Conservation (phyloP, 2,113 vertebrate species). For the Carassius auratus region DNA sequence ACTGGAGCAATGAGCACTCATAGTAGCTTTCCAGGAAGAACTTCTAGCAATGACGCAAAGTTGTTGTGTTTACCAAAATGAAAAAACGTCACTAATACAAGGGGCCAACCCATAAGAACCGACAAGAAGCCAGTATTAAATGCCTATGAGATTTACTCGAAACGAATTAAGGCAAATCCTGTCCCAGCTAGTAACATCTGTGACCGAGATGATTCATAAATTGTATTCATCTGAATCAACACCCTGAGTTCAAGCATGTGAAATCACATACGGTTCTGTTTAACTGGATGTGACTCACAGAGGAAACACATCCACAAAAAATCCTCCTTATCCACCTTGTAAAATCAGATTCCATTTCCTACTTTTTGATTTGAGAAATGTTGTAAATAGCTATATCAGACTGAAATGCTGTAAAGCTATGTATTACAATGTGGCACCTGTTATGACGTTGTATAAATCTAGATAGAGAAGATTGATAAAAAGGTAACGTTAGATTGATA, state of each 20-base stretch:
- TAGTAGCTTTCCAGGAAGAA: slow-evolving; percentile 27
- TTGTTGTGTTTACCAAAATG: neutral
- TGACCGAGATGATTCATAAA: slow-evolving; percentile 14
- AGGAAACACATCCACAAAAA: slow-evolving; percentile 4
- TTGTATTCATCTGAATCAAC: neutral
- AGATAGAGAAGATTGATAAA: neutral
- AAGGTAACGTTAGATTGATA: neutral
- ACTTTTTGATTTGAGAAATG: neutral
- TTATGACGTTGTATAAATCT: neutral
- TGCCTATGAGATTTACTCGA: neutral
- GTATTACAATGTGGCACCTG: neutral
- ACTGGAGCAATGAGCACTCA: neutral
- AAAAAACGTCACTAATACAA: neutral
- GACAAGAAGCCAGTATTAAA: neutral
- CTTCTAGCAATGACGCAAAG: slow-evolving; percentile 2
- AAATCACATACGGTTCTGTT: neutral
- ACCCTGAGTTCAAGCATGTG: neutral
- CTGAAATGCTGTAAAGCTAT: neutral
- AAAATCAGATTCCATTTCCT: neutral
- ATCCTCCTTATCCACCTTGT: neutral
- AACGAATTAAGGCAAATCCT: neutral
- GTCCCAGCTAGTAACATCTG: neutral
- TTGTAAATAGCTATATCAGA: neutral
- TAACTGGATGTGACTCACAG: slow-evolving; percentile 20
- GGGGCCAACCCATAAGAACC: neutral